Base-by-base conservation (phyloP, 2,113 vertebrate genomes). In the Salminus brasiliensis region DNA sequence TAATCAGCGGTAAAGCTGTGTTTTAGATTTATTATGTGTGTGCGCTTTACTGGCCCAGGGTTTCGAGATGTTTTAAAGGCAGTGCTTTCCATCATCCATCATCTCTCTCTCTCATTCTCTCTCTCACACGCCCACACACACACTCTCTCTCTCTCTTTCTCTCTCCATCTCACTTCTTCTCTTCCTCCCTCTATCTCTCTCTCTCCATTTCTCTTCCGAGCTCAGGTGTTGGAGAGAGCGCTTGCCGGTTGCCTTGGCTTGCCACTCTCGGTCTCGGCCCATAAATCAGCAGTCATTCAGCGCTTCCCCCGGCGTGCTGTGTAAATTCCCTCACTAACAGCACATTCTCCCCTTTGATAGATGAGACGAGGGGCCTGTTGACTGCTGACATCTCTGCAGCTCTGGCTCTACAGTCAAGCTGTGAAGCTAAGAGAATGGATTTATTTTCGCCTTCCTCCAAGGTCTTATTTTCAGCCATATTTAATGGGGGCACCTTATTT, bases 261-360 rank as follows among this genome's bases (percentile, higher is more conserved):
- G 88, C 87, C 85, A 85, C 84, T 74, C 83, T 74, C 84, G 81
- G 84, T 88, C 85, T 72, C 59, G 45, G 79, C 85, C 86, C 91
- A 91, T 92, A 92, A 92, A 91, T 93, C 92, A 88, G 85, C 69
- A 84, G 83, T 92, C 91, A 93, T 93, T 93, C 89, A 90, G 84
- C 88, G 87, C 89, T 89, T 89, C 89, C 32, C 91, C 87, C 77
- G 80, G 87, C 69, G 65, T 81, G 82, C 87, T 88, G 86, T 88
- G 90, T 93, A 91, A 91, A 92, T 93, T 89, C 90, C 83, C 83
- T 85, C 82, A 70, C 88, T 87, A 89, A 85, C 88, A 84, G 84
- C 86, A 86, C 78, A 76, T 84, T 85, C 91, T 86, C 86, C 53
- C 83, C 80, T 88, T 89, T 93, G 91, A 93, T 89, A 75, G 91